Conservation (phyloP, 2,888 invertebrate genomes). For the Andrena camellia region DNA sequence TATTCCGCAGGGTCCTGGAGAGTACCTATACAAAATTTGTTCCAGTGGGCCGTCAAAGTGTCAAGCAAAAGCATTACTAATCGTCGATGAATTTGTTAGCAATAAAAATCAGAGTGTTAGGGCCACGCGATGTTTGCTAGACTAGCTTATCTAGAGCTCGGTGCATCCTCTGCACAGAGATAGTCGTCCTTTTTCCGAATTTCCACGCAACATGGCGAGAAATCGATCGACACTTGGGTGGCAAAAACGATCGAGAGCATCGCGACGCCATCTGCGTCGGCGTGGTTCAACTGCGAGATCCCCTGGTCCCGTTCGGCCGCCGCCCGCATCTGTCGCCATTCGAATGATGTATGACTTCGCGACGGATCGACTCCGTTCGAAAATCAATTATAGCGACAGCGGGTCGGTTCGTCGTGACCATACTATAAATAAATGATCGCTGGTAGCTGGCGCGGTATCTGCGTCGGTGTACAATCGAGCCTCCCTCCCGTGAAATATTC, state of each 20-base stretch:
- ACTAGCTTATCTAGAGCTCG: too few species aligned
- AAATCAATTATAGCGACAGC: constrained; percentile 16
- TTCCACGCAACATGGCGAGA: neutral
- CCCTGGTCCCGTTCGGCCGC: neutral
- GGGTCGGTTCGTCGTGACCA: neutral
- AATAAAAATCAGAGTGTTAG: too few species aligned
- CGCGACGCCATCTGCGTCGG: constrained; percentile 38
- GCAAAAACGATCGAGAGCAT: constrained; percentile 37
- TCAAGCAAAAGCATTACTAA: too few species aligned
- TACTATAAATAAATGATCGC: neutral
- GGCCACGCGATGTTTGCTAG: too few species aligned
- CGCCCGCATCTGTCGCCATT: constrained; percentile 20
- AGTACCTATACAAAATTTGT: too few species aligned
- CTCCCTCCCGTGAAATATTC: neutral
- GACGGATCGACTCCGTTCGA: constrained; percentile 8
- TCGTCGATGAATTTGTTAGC: too few species aligned
- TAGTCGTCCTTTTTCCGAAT: too few species aligned
- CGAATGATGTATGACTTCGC: constrained; percentile 1
- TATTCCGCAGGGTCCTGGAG: too few species aligned
- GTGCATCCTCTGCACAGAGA: too few species aligned
- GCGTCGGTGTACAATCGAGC: too few species aligned
- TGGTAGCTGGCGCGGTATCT: too few species aligned
- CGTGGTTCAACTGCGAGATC: constrained; percentile 10
- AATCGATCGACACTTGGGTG: constrained; percentile 23
- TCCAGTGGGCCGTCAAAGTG: too few species aligned